Percentiles rank a stretch among this genome's conserved stretches.
These are phyloP conservation scores for Aphyosemion australe DNA, from an alignment of 2,113 vertebrate species.

Conservation along the genomic window DNA sequence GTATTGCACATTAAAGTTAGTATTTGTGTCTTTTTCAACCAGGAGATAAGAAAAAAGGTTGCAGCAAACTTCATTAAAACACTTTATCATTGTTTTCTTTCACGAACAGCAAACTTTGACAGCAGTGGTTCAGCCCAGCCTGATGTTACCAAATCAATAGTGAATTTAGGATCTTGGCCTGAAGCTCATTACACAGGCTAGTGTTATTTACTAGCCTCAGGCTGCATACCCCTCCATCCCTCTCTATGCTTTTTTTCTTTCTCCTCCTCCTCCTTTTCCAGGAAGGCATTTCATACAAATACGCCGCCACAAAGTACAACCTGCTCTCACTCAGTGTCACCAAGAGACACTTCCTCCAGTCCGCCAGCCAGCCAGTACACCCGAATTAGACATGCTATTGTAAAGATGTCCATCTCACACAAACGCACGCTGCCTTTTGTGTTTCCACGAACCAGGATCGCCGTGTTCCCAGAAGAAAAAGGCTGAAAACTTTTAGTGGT, in stretches of 20 bases:
- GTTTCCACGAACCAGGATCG: conserved; percentile 1
- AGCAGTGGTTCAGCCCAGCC: conserved; percentile 23
- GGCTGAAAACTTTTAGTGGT: conserved; percentile 5
- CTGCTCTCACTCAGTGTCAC: conserved; percentile 60
- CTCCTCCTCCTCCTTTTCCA: conserved; percentile 43
- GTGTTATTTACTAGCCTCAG: conserved; percentile 54
- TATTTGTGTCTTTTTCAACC: conserved; percentile 4
- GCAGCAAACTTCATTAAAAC: conserved; percentile 42
- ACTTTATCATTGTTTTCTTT: conserved; percentile 34
- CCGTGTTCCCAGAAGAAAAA: conserved; percentile 15
- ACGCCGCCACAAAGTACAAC: conserved; percentile 38
- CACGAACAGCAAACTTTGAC: conserved; percentile 28
- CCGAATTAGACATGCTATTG: conserved; percentile 20
- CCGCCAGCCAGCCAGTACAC: conserved; percentile 7
- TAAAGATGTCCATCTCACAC: conserved; percentile 25
- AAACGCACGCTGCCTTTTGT: not conserved
- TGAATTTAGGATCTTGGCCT: conserved; percentile 46
- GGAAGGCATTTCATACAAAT: conserved; percentile 38
- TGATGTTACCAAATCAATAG: conserved; percentile 55
- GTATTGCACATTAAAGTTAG: too few species aligned
- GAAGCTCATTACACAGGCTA: conserved; percentile 43
- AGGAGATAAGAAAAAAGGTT: not conserved
- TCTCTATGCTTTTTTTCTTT: not conserved
- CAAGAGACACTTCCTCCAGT: conserved; percentile 28
- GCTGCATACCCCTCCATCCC: conserved; percentile 11